Evolutionary conservation across 2,113 vertebrate species (phyloP), one percentile per base, ranked within the genome.

Genomic region (Ciconia stormi): DNA sequence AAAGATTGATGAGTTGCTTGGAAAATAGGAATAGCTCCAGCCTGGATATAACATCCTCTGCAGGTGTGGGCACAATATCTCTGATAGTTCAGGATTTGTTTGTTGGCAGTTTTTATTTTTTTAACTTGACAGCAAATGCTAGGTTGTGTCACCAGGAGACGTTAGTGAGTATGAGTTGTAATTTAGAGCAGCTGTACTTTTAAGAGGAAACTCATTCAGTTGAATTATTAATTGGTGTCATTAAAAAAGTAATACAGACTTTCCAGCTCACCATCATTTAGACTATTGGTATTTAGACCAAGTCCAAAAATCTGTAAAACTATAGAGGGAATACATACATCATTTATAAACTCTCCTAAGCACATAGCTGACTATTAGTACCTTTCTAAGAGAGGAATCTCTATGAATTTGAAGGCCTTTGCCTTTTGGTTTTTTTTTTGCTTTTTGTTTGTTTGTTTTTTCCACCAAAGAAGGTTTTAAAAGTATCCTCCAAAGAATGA

Each of bases 1-100:
- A 90, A 89, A 76, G 84, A 95, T 66, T 80, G 85, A 96, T 87
- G 76, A 89, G 52, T 74, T 94, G 9, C 53, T 95, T 89, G 52
- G 58, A 92, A 96, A 93, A 87, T 2, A 78, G 8, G 32, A 85
- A 82, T 59, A 92, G 30, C n/a, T 95, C 42, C n/a, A 65, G 29
- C 30, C 18, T 50, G 50, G 21, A 9, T 90, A 55, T 55, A 78
- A 73, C 76, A 71, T 50, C 19, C 47, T 91, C 62, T 38, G 70
- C 58, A 66, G 55, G 23, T 87, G 23, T 80, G 42, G 34, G 40
- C 36, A 71, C 17, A 79, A 34, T 67, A 46, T 42, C 30, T 69
- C 71, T 89, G 58, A 53, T 74, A 88, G 50, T 53, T 88, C 22
- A 42, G 66, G 8, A 18, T 69, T 76, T 50, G 7, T 44, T 59